Percentiles rank a stretch among this genome's conserved stretches.
These are phyloP conservation scores for Morone chrysops DNA, from an alignment of 2,113 vertebrate species.

Conservation along the genomic window DNA sequence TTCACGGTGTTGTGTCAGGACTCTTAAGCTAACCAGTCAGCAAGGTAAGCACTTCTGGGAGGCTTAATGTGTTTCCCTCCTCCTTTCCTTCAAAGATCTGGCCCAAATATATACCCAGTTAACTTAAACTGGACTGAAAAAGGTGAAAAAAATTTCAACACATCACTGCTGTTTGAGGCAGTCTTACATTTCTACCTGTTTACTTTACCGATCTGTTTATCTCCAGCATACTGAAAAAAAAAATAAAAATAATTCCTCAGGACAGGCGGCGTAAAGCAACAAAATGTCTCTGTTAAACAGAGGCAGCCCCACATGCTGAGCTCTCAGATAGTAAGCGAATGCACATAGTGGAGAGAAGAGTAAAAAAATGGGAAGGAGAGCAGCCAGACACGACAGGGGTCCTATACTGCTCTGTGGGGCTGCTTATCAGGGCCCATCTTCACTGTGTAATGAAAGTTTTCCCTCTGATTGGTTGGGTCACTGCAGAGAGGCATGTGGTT, in stretches of 20 bases:
- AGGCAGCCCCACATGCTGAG: not conserved
- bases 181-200: not conserved
- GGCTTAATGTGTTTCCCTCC: not conserved
- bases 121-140: not conserved
- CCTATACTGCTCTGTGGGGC: not conserved
- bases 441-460: not conserved
- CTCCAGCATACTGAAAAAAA: not conserved
- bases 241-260: not conserved
- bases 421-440: not conserved
- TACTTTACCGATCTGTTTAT: not conserved
- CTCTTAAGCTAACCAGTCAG: conserved; percentile 21
- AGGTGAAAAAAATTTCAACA: not conserved
- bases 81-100: not conserved
- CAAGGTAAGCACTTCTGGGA: conserved; percentile 27
- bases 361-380: not conserved
- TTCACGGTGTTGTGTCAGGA: conserved; percentile 4
- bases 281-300: conserved; percentile 2
- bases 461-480: not conserved
- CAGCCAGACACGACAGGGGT: not conserved
- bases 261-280: not conserved
- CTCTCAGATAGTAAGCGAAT: not conserved
- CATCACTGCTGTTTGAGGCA: not conserved
- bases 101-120: not conserved
- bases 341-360: not conserved
- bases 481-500: too few species aligned